A percentile compares a stretch with the other conserved stretches of the same genome.
phyloP scores from a whole-genome alignment of 1,140 invertebrate genomes.

The Leptinotarsa undecemlineata region DNA sequence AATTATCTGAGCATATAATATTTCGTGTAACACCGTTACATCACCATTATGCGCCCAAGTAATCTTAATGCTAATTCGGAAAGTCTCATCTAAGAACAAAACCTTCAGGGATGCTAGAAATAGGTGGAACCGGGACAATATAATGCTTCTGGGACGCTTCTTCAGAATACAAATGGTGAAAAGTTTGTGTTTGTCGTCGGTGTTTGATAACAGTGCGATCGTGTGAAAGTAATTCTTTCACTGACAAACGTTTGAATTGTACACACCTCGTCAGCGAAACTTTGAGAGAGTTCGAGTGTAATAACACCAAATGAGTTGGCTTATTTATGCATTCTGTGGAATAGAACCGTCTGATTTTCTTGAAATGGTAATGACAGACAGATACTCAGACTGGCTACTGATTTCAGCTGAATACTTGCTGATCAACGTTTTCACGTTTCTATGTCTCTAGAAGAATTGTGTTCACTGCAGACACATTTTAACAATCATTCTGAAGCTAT shows the following conservation, averaged over 20 bases:
- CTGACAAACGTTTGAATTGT: neutral
- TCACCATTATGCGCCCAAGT: constrained; percentile 4
- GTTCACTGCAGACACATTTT: too few species aligned
- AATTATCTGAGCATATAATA: constrained; percentile 8
- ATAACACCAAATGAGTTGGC: neutral
- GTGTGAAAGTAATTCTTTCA: neutral
- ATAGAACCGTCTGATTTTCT: neutral
- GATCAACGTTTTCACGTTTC: too few species aligned
- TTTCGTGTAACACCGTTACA: constrained; percentile 5
- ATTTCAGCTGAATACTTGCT: too few species aligned
- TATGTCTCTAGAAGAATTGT: too few species aligned
- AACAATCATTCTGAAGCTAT: too few species aligned
- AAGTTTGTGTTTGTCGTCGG: neutral
- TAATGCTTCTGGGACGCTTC: constrained; percentile 5
- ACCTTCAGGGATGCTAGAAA: neutral
- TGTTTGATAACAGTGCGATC: neutral
- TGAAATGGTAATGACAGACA: neutral
- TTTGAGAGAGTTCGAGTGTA: neutral
- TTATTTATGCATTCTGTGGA: neutral
- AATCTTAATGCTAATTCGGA: constrained; percentile 8
- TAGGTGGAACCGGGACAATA: constrained; percentile 7
- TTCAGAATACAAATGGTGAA: constrained; percentile 3
- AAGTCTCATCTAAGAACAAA: constrained; percentile 5
- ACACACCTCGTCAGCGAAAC: constrained; percentile 5
- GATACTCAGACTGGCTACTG: too few species aligned